Conservation (phyloP, 1,140 invertebrate genomes). For the Bombus sylvicola region DNA sequence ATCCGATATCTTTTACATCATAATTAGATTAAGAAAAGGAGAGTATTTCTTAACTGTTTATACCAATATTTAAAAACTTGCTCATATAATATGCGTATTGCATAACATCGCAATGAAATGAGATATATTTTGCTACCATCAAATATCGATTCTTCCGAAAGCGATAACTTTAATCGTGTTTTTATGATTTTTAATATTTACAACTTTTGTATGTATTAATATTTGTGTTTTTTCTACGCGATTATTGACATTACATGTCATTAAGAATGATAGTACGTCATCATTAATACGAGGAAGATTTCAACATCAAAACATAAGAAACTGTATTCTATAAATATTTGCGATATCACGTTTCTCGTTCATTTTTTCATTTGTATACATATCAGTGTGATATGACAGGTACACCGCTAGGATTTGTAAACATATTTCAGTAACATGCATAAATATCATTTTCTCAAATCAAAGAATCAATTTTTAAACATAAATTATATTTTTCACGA, state of each 20-base stretch:
- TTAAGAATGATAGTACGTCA: neutral
- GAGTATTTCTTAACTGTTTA: slow-evolving; percentile 7
- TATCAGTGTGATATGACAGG: neutral
- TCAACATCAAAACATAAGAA: neutral
- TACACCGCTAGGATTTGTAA: neutral
- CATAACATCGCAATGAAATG: slow-evolving; percentile 8
- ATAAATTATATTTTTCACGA: slow-evolving; percentile 27
- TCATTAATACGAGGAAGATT: neutral
- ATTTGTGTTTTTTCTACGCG: neutral
- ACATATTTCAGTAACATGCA: slow-evolving; percentile 8
- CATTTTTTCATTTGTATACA: neutral
- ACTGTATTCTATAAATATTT: slow-evolving; percentile 6
- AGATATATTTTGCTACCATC: neutral
- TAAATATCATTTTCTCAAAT: neutral
- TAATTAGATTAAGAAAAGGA: neutral
- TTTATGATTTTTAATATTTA: slow-evolving; percentile 22
- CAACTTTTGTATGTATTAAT: neutral
- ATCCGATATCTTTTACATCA: slow-evolving; percentile 29
- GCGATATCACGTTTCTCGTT: neutral
- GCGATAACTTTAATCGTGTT: neutral
- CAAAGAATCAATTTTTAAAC: slow-evolving; percentile 24
- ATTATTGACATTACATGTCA: neutral
- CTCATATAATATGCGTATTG: slow-evolving; percentile 7
- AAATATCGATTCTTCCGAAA: neutral
- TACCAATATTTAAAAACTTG: slow-evolving; percentile 12